These are phyloP conservation scores for Acrobasis repandana DNA, from an alignment of 2,888 invertebrate genomes.

Conservation along the genomic window DNA sequence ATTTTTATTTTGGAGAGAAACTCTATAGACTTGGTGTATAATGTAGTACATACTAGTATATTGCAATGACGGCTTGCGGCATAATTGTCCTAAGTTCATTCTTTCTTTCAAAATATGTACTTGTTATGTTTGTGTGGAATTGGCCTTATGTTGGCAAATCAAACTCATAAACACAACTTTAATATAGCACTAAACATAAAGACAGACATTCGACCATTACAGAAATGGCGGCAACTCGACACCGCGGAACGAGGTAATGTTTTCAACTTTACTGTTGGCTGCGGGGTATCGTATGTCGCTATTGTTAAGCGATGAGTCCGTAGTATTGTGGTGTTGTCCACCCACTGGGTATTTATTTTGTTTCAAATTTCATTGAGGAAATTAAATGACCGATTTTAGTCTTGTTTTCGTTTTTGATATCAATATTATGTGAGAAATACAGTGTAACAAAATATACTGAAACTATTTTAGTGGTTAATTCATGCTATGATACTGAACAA, in stretches of 20 bases:
- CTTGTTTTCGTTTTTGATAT: neutral
- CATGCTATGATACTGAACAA: no score
- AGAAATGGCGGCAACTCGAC: slow-evolving; percentile 14
- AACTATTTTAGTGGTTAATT: no score
- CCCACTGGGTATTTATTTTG: slow-evolving; percentile 7
- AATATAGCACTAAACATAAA: slow-evolving; percentile 6
- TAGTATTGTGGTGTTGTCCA: neutral
- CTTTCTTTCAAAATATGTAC: no score
- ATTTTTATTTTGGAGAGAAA: no score
- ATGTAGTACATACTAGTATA: no score
- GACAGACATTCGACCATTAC: neutral
- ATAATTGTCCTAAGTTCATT: no score
- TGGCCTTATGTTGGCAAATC: neutral
- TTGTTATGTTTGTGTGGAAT: neutral
- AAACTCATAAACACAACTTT: neutral
- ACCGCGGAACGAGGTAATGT: slow-evolving; percentile 21
- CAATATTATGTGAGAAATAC: no score
- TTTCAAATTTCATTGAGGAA: neutral
- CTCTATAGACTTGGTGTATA: no score
- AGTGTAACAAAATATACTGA: no score
- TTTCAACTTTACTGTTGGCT: neutral
- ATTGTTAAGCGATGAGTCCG: neutral
- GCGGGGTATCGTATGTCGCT: neutral
- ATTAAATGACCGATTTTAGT: neutral
- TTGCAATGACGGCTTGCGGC: no score